Evolutionary conservation across 2,888 invertebrate genomes (phyloP).

Genomic region (Prosapia bicincta): DNA sequence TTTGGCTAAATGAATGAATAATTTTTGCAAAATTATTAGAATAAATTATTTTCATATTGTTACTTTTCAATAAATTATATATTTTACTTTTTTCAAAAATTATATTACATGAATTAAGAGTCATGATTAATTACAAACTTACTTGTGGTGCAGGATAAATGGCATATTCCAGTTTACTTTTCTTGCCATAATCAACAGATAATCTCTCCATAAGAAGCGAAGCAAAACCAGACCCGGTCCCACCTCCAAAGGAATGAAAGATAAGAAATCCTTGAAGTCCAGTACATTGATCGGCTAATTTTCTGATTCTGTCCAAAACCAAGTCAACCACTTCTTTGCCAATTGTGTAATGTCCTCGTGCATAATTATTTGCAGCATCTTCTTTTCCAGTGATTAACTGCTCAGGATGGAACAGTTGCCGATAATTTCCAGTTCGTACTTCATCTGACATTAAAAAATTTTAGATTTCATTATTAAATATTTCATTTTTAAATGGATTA

Average conservation of each 20-base stretch:
- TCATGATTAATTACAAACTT: no score
- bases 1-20: no score
- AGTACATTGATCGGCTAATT: conserved; percentile 51
- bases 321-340: conserved; percentile 91
- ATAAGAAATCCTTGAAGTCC: conserved; percentile 56
- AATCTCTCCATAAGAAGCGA: conserved; percentile 58
- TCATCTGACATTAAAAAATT: conserved; percentile 56
- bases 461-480: background rate
- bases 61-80: no score
- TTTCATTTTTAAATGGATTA: no score
- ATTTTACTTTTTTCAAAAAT: no score
- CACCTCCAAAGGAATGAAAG: conserved; percentile 60
- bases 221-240: conserved; percentile 56
- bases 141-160: conserved; percentile 40
- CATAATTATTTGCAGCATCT: conserved; percentile 67
- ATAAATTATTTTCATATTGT: no score
- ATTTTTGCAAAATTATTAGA: no score
- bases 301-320: conserved; percentile 72
- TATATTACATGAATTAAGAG: no score
- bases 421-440: conserved; percentile 89
- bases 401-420: conserved; percentile 95
- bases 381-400: conserved; percentile 96
- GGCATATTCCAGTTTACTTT: conserved; percentile 56
- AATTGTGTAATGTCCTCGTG: conserved; percentile 86
- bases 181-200: conserved; percentile 58